Evolutionary conservation across 2,797 vertebrate genomes (phyloP).

Genomic region (Miopithecus talapoin): DNA sequence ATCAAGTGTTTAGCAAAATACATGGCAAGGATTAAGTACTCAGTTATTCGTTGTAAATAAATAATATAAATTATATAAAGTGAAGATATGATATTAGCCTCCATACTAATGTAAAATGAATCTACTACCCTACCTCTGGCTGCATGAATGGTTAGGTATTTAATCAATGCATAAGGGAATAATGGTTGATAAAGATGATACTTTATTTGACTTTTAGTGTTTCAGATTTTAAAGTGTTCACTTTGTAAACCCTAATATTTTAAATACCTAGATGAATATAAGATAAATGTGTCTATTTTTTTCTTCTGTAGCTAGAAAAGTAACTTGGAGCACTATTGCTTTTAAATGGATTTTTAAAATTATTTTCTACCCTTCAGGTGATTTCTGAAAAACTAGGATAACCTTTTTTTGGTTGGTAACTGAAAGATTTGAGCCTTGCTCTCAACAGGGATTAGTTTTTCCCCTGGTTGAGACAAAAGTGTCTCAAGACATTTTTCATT

Average conservation of each 20-base stretch:
- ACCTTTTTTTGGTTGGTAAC: not conserved
- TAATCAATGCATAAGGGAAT: conserved; percentile 17
- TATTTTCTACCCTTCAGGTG: conserved; percentile 1
- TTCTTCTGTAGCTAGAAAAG: conserved; percentile 4
- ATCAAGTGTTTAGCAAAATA: conserved; percentile 31
- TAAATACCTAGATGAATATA: conserved; percentile 32
- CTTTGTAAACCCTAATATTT: conserved; percentile 35
- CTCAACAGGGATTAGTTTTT: not conserved
- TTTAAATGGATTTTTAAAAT: conserved; percentile 52
- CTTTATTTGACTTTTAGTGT: not conserved
- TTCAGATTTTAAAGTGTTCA: not conserved
- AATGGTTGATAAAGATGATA: conserved; percentile 16
- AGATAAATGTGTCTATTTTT: not conserved
- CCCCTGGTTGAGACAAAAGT: not conserved
- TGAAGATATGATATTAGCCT: not conserved
- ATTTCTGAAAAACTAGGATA: conserved; percentile 18
- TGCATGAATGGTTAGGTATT: not conserved
- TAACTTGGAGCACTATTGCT: not conserved
- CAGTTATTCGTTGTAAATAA: conserved; percentile 52
- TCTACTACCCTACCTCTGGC: not conserved
- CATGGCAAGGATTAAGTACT: not conserved
- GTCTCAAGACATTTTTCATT: not conserved
- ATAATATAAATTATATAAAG: not conserved
- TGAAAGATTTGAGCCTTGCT: not conserved
- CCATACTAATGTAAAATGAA: conserved; percentile 13